Evolutionary conservation across 2,888 invertebrate genomes (phyloP), one percentile per base, ranked within the genome.

Genomic region (Lapara coniferarum): DNA sequence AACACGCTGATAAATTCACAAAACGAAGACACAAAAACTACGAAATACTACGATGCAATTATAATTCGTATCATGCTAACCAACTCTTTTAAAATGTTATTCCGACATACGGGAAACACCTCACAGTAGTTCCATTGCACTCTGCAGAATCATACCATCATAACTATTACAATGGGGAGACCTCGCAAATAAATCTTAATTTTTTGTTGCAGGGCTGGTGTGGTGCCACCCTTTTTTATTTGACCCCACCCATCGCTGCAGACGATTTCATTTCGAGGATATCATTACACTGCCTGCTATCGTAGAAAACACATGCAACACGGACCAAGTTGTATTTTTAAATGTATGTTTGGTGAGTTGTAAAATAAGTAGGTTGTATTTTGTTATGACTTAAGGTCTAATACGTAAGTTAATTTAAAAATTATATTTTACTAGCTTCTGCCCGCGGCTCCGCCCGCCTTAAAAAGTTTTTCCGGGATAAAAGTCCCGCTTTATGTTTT

Each of bases 171-270:
- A 80, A 83, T 82, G 81, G 77, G 79, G 78, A 82, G 72, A 78
- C 76, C 81, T 85, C 75, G 83, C 82, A 85, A 86, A 92, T 92
- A 92, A 92, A 92, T 92, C 90, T 89, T 87, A 76, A 85, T 90
- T 90, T 91, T 89, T 90, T 91, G 87, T 89, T 87, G 74, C 88
- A 91, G 91, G 89, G 81, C 75, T 78, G 55, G 19, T 55, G 77
- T 82, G 85, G 85, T 81, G 82, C 90, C 90, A 87, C 90, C 92
- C 92, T 81, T 81, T 82, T 87, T 88, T 87, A 86, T 83, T 79
- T 81, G 81, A 81, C 78, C 85, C 83, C 86, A 82, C 90, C 90
- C 85, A 53, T 58, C 57, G 69, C 30, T 66, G 55, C 53, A 58
- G 13, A 37, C 19, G 37, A 58, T 58, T 69, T 69, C 66, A 49